Percentiles rank a stretch among this genome's conserved stretches.
phyloP scores from a whole-genome alignment of 2,113 vertebrate genomes.

The Dasyprocta punctata region DNA sequence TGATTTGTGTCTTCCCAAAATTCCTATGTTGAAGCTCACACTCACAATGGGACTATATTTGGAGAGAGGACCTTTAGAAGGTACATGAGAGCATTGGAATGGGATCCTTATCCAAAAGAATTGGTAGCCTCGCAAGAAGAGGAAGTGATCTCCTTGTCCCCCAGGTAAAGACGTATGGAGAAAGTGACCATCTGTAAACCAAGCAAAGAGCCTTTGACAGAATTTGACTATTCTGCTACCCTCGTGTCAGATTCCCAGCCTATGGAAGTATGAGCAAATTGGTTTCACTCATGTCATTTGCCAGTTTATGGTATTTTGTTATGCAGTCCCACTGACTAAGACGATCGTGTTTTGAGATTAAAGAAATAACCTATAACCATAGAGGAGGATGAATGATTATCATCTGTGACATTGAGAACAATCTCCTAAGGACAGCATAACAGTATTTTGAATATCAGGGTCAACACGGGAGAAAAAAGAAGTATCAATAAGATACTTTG shows the following conservation, averaged over 20 bases:
- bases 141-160: neutral
- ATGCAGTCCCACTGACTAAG: neutral
- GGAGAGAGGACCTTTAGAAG: constrained; percentile 5
- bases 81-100: neutral
- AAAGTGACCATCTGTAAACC: neutral
- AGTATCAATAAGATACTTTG: neutral
- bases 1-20: neutral
- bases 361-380: neutral
- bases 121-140: neutral
- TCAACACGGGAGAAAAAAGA: constrained; percentile 21
- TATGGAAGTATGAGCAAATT: neutral
- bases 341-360: neutral
- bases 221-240: neutral
- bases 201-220: neutral
- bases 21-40: neutral
- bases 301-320: constrained; percentile 15
- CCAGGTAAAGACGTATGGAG: neutral
- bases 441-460: constrained; percentile 34
- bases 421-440: neutral
- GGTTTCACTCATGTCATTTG: neutral
- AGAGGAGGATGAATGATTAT: constrained; percentile 42
- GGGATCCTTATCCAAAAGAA: neutral
- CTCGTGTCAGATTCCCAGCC: neutral
- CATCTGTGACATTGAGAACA: constrained; percentile 27
- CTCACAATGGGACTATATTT: neutral